Percentiles rank a stretch among this genome's conserved stretches.
Conservation (phyloP, 92 coral and sea anemone species). For the Epizoanthus scotinus region DNA sequence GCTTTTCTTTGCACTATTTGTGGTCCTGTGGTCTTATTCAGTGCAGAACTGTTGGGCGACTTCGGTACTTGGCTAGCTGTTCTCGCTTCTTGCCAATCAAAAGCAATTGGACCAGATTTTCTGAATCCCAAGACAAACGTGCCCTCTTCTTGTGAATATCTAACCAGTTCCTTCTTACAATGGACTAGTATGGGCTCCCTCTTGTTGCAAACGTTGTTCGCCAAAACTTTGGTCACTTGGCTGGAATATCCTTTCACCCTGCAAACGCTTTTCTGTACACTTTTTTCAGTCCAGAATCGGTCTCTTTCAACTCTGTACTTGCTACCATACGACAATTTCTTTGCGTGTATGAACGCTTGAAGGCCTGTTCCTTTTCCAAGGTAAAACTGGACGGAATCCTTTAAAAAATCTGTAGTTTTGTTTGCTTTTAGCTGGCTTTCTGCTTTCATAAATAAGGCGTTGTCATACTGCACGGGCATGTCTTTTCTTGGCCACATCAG, state of each 20-base stretch:
- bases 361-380: conserved; percentile 32
- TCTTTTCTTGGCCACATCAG: conserved; percentile 40
- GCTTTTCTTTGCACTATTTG: neutral
- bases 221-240: conserved; percentile 33
- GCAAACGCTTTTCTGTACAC: conserved; percentile 9
- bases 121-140: conserved; percentile 35
- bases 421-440: neutral
- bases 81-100: conserved; percentile 35
- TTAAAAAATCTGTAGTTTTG: neutral
- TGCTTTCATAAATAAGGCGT: conserved; percentile 25
- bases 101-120: conserved; percentile 40
- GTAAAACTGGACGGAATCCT: conserved; percentile 32
- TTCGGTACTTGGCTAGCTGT: neutral
- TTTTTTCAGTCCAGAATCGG: conserved; percentile 31
- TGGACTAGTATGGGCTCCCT: conserved; percentile 32
- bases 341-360: conserved; percentile 39
- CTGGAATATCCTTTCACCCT: conserved; percentile 26
- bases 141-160: conserved; percentile 37
- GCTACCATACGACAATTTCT: conserved; percentile 25
- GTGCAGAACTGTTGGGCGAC: neutral
- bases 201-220: conserved; percentile 30
- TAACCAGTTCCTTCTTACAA: conserved; percentile 27
- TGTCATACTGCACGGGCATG: conserved; percentile 22
- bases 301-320: conserved; percentile 29
- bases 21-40: neutral